These are phyloP conservation scores for Rhinolophus sinicus DNA, from an alignment of 2,113 vertebrate species.

Conservation along the genomic window DNA sequence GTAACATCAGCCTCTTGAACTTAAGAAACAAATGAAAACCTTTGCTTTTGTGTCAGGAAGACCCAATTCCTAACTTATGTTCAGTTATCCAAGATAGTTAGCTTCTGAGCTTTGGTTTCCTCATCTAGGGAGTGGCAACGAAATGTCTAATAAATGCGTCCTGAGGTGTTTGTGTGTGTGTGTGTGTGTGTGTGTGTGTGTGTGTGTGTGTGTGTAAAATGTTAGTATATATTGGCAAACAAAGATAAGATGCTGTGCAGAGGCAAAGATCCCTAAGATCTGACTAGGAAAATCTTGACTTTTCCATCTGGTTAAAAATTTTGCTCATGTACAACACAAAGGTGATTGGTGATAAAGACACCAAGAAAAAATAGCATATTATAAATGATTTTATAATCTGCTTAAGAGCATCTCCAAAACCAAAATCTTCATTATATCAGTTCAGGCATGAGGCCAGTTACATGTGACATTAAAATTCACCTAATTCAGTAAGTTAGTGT, in stretches of 20 bases:
- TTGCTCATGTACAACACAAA: neutral
- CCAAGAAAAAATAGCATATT: neutral
- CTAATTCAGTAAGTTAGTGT: neutral
- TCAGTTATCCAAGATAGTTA: neutral
- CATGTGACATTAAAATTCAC: neutral
- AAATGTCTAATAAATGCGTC: neutral
- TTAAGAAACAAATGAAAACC: neutral
- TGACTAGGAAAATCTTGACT: neutral
- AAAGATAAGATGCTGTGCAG: neutral
- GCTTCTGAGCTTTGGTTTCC: neutral
- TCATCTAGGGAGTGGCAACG: neutral
- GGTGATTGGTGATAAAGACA: neutral
- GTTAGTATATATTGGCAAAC: neutral
- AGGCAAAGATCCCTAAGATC: neutral
- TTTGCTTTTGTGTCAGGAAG: neutral
- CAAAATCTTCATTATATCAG: neutral
- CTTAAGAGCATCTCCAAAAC: neutral
- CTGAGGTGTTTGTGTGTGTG: neutral
- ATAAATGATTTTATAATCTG: neutral
- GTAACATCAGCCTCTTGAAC: neutral
- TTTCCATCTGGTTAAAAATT: constrained; percentile 7
- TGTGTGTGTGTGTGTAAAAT: neutral
- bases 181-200: neutral
- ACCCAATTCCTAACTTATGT: neutral
- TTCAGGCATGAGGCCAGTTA: neutral